A percentile compares a stretch with the other conserved stretches of the same genome.
These are phyloP conservation scores for Eupelmus urozonus DNA, from an alignment of 2,888 invertebrate species.

Conservation along the genomic window DNA sequence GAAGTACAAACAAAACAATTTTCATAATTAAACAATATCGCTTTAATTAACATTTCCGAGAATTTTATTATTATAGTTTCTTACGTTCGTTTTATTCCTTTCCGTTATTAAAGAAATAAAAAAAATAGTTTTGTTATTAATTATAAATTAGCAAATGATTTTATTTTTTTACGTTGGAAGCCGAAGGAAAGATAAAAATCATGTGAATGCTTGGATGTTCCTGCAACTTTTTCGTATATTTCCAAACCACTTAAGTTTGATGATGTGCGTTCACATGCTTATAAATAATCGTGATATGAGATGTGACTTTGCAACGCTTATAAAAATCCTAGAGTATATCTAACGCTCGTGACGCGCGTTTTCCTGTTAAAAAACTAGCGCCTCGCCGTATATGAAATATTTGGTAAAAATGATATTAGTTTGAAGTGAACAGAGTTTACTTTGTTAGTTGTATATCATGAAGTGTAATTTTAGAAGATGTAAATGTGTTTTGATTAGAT, in stretches of 20 bases:
- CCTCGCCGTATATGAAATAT: background rate
- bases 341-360: conserved; percentile 24
- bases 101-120: background rate
- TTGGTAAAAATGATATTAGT: conserved; percentile 5
- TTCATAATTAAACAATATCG: background rate
- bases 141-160: no score
- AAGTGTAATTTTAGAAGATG: conserved; percentile 20
- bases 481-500: conserved; percentile 33
- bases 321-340: conserved; percentile 35
- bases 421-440: conserved; percentile 5
- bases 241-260: conserved; percentile 37
- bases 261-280: conserved; percentile 51
- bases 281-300: conserved; percentile 54
- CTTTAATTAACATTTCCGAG: background rate
- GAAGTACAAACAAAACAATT: conserved; percentile 44
- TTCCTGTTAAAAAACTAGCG: conserved; percentile 29
- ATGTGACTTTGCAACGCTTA: conserved; percentile 59
- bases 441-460: conserved; percentile 9
- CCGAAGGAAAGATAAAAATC: background rate
- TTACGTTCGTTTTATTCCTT: background rate
- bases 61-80: background rate
- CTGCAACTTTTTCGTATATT: conserved; percentile 34
- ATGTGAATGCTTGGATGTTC: conserved; percentile 49
- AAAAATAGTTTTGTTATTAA: background rate
- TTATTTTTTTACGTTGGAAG: conserved; percentile 20